Conservation (phyloP, 2,888 invertebrate species). For the Ennomos fuscantarius region DNA sequence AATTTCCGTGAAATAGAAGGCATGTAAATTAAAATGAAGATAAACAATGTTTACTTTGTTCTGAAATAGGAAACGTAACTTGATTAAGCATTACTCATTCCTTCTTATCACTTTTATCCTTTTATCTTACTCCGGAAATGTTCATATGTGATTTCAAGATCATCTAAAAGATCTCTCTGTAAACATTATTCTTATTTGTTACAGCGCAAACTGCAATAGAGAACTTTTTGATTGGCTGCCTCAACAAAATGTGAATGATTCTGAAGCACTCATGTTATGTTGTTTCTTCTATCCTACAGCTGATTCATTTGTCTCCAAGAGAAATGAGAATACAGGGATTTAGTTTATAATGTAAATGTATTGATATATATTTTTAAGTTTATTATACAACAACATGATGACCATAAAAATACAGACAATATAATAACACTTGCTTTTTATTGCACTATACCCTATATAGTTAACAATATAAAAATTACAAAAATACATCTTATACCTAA, state of each 20-base stretch:
- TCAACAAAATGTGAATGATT: constrained; percentile 77
- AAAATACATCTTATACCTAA: constrained; percentile 27
- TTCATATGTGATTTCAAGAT: too few species aligned
- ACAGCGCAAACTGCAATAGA: constrained; percentile 91
- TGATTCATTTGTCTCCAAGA: constrained; percentile 78
- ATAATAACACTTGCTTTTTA: constrained; percentile 50
- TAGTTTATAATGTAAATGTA: constrained; percentile 82
- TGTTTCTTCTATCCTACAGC: constrained; percentile 72
- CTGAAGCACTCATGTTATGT: constrained; percentile 60
- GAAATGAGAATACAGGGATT: constrained; percentile 83
- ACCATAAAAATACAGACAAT: constrained; percentile 81
- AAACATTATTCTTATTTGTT: constrained; percentile 57
- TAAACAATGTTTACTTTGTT: too few species aligned
- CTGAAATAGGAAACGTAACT: too few species aligned
- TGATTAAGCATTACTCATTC: too few species aligned
- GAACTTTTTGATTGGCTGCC: constrained; percentile 87
- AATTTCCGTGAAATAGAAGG: not conserved
- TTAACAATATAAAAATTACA: constrained; percentile 21
- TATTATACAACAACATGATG: constrained; percentile 71
- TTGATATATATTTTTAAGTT: constrained; percentile 80
- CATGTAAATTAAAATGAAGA: too few species aligned
- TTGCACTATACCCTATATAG: constrained; percentile 19
- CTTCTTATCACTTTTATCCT: too few species aligned
- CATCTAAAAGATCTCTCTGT: too few species aligned
- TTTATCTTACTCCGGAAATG: too few species aligned